Conservation (phyloP, 2,888 invertebrate species). For the Elmis aenea region DNA sequence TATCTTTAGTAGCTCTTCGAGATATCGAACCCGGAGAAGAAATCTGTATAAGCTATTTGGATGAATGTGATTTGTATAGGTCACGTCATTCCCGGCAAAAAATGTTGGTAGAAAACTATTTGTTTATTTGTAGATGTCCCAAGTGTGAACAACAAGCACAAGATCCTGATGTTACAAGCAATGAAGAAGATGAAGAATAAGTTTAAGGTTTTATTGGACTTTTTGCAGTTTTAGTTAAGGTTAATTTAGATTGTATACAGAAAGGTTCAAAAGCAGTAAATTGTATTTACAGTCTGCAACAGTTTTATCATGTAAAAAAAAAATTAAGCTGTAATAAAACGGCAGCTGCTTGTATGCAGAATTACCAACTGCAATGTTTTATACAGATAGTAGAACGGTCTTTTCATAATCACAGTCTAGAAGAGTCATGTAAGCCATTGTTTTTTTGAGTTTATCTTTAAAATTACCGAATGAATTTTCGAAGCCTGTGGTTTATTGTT, state of each 20-base stretch:
- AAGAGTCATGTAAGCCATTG: no score
- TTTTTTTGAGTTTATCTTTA: no score
- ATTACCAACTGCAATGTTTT: no score
- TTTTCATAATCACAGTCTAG: no score
- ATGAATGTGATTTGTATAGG: constrained; percentile 73
- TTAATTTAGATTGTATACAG: no score
- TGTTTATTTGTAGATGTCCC: constrained; percentile 76
- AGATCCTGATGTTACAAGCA: constrained; percentile 79
- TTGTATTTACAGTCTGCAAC: no score
- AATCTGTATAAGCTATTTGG: constrained; percentile 85
- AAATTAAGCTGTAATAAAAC: no score
- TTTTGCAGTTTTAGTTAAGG: not conserved
- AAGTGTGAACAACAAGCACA: constrained; percentile 69
- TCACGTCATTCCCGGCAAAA: constrained; percentile 86
- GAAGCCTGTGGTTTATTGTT: no score
- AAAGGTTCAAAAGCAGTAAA: not conserved
- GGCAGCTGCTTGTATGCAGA: no score
- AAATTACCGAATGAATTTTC: no score
- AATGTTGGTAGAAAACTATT: constrained; percentile 69
- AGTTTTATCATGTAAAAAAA: no score
- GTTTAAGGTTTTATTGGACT: constrained; percentile 26
- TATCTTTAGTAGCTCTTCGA: constrained; percentile 66
- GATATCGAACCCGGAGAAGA: constrained; percentile 79
- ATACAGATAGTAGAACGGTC: no score
- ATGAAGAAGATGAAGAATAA: constrained; percentile 63